Base-by-base conservation (phyloP, 2,888 invertebrate species). In the Exephanes ischioxanthus region DNA sequence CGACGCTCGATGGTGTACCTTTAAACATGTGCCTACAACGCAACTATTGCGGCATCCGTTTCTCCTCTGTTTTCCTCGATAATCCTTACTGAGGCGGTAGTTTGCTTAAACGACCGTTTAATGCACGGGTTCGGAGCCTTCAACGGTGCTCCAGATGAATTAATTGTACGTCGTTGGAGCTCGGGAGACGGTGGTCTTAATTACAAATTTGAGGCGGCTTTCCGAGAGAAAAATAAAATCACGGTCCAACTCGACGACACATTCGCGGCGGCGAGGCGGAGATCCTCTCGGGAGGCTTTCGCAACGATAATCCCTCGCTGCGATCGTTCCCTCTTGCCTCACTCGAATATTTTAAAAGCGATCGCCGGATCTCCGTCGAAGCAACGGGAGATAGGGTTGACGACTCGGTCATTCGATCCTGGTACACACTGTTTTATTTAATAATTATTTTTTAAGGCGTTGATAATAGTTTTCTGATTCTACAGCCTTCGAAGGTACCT, bases 221-320 rank as follows among this genome's bases (percentile, higher is more conserved):
- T 14, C 30, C 51, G 51, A 70, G 22, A 53, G 83, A 83, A 87
- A 81, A 86, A 88, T 78, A 79, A 78, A 85, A 86, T 85, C 80
- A 22, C 9, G 75, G 84, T 87, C 30, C 48, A 68, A 66, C 37
- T 58, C 68, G 33, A 67, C 55, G 75, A 63, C 76, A 70, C 51
- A 58, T 70, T 66, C 55, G 66, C 53, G 41, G 19, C 30, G n/a
- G 48, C 67, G 55, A 41, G 53, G 37, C 68, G 63, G 67, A 58
- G 55, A 72, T 72, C 41, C 72, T 72, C 26, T 58, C 53, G 71
- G n/a, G 26, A 53, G 37, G 71, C 2, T 83, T 77, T 78, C 72
- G 77, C 72, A 78, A 83, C 72, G 22, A 77, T 45, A 77, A 67
- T 71, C 26, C 22, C 26, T 82, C 77, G 58, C 72, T 48, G 58